These are phyloP conservation scores for Scaeva pyrastri DNA, from an alignment of 2,888 invertebrate species.

Conservation along the genomic window DNA sequence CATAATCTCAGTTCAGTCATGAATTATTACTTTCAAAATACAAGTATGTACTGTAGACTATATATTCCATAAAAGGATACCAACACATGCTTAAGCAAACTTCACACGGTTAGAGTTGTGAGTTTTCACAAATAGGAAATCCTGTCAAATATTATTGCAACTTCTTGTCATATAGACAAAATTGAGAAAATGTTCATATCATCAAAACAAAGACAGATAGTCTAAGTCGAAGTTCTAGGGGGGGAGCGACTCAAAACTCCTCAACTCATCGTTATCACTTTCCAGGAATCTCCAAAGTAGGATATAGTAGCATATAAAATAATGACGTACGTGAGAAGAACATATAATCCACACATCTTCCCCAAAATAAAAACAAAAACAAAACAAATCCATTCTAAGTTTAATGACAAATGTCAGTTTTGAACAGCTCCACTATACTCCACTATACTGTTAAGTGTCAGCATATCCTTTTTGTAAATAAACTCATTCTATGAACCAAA, in stretches of 20 bases:
- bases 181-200: constrained; percentile 50
- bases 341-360: constrained; percentile 52
- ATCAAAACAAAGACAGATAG: constrained; percentile 36
- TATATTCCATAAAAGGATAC: neutral
- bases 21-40: constrained; percentile 59
- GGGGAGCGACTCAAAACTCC: too few species aligned
- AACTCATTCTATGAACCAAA: constrained; percentile 37
- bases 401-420: constrained; percentile 74
- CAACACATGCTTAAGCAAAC: neutral
- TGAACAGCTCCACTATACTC: constrained; percentile 71
- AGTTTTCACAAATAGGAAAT: constrained; percentile 51
- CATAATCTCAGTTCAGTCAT: constrained; percentile 61
- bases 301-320: constrained; percentile 36
- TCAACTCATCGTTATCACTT: neutral
- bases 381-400: constrained; percentile 40
- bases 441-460: constrained; percentile 70
- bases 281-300: constrained; percentile 24
- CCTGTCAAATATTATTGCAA: constrained; percentile 74
- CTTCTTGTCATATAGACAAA: constrained; percentile 53
- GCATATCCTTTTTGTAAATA: constrained; percentile 70
- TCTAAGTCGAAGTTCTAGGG: neutral
- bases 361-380: constrained; percentile 7
- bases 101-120: constrained; percentile 42
- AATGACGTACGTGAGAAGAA: constrained; percentile 60
- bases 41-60: constrained; percentile 48